Conservation (phyloP, 2,113 vertebrate species). For the Enhydra lutris region DNA sequence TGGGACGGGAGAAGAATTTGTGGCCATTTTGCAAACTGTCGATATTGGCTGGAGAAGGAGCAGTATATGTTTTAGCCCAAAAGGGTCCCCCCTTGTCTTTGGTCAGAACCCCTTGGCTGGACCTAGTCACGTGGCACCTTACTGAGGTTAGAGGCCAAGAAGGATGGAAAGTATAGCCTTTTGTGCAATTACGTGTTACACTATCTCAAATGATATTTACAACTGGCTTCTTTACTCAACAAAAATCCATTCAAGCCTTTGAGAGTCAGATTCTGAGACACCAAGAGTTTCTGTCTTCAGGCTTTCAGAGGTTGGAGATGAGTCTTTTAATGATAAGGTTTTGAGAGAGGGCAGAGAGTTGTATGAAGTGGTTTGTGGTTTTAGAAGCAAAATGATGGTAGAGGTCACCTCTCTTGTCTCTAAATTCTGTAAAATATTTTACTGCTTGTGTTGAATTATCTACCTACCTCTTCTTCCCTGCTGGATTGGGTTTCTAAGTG, state of each 20-base stretch:
- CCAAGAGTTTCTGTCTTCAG: not conserved
- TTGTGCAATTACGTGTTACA: not conserved
- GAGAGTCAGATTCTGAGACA: not conserved
- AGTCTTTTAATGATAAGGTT: not conserved
- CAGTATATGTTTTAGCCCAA: not conserved
- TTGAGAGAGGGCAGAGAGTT: not conserved
- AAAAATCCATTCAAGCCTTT: not conserved
- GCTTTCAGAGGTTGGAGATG: not conserved
- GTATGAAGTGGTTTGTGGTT: not conserved
- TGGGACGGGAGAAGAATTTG: not conserved
- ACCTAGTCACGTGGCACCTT: not conserved
- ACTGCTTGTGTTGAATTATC: not conserved
- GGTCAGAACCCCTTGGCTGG: not conserved
- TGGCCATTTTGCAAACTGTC: not conserved
- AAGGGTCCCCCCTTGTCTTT: not conserved
- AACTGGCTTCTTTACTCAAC: not conserved
- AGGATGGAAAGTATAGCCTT: not conserved
- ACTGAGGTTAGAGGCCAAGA: not conserved
- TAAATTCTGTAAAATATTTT: not conserved
- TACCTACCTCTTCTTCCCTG: not conserved
- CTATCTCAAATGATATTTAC: not conserved
- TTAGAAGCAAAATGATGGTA: not conserved
- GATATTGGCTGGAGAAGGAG: not conserved
- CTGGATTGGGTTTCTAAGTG: not conserved
- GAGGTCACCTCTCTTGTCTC: not conserved